These are phyloP conservation scores for Zaprionus vittiger DNA, from an alignment of 1,140 invertebrate genomes.

Conservation along the genomic window DNA sequence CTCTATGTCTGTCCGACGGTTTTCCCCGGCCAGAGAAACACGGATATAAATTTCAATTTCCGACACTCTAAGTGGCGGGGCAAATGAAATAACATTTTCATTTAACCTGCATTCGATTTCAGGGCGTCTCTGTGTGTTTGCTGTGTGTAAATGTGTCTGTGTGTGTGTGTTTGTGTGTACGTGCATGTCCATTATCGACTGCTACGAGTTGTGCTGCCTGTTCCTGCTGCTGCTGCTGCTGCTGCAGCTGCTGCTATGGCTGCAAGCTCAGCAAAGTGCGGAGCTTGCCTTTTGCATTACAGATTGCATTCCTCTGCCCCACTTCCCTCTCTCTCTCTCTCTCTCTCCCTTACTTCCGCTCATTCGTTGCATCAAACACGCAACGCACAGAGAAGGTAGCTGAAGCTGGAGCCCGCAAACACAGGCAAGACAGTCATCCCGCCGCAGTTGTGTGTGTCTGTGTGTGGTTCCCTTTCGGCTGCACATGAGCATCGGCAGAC, in stretches of 20 bases:
- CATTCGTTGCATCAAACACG: constrained; percentile 41
- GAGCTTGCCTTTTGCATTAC: constrained; percentile 77
- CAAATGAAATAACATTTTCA: constrained; percentile 84
- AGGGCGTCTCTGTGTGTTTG: constrained; percentile 20
- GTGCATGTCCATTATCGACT: constrained; percentile 63
- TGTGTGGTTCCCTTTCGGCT: constrained; percentile 4
- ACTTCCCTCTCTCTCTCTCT: background rate
- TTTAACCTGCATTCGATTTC: constrained; percentile 83
- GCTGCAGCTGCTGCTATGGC: constrained; percentile 20
- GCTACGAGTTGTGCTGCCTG: constrained; percentile 23
- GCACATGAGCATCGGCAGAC: constrained; percentile 64
- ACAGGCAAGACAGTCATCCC: constrained; percentile 30
- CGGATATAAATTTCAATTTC: constrained; percentile 84
- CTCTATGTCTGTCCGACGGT: background rate
- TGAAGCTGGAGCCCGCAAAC: constrained; percentile 1
- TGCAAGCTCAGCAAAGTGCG: constrained; percentile 65
- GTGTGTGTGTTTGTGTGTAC: constrained; percentile 27
- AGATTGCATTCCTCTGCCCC: constrained; percentile 72
- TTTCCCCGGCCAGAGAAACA: constrained; percentile 72
- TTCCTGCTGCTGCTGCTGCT: constrained; percentile 5
- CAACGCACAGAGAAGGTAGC: constrained; percentile 14
- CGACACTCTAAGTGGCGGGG: constrained; percentile 84
- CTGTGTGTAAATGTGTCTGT: constrained; percentile 10
- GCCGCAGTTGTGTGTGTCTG: background rate
- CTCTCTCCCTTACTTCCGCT: background rate